Evolutionary conservation across 1,140 invertebrate genomes (phyloP), one percentile per base, ranked within the genome.

Genomic region (Drosophila mauritiana): DNA sequence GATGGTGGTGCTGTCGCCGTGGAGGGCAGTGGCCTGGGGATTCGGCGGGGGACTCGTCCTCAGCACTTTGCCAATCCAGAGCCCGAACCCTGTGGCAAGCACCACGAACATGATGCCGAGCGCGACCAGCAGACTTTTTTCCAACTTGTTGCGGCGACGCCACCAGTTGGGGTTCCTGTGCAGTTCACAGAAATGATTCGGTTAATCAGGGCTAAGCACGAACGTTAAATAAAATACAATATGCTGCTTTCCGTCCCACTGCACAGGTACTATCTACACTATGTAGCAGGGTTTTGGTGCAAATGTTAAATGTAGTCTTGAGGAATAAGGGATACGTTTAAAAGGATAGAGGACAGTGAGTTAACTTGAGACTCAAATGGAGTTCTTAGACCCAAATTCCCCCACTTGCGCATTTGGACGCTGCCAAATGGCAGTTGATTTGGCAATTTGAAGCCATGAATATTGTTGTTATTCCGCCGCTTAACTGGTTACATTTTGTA

Each of bases 161-260:
- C 97, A 98, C 96, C 96, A 97, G 92, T 96, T 96, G 80, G 96
- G 96, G 92, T 96, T 96, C 93, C 96, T 97, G 37, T 7, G 40
- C 48, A 3, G 10, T 10, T 10, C 8, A 42, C 49, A 69, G 65
- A 48, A 57, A 69, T 65, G 2, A 20, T 31, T 12, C 7, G 15
- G n/a, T n/a, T 15, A 7, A 1, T 10, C 11, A 25, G 0, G 12
- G 15, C 20, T 15, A 11, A n/a, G 1, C 2, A 31, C 27, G 27
- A 8, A 31, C 27, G 27, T 31, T 8, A 4, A 6, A 52, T 5
- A 12, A 46, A 22, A 25, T 2, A n/a, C 1, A 17, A 15, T 43
- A 20, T 10, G 46, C 46, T 13, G 25, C 13, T 27, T 48, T 48
- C 13, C 25, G 25, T 4, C n/a, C 3, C 46, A 27, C 12, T 48